Evolutionary conservation across 2,797 vertebrate species (phyloP).

Genomic region (Crocodylus rhombifer): DNA sequence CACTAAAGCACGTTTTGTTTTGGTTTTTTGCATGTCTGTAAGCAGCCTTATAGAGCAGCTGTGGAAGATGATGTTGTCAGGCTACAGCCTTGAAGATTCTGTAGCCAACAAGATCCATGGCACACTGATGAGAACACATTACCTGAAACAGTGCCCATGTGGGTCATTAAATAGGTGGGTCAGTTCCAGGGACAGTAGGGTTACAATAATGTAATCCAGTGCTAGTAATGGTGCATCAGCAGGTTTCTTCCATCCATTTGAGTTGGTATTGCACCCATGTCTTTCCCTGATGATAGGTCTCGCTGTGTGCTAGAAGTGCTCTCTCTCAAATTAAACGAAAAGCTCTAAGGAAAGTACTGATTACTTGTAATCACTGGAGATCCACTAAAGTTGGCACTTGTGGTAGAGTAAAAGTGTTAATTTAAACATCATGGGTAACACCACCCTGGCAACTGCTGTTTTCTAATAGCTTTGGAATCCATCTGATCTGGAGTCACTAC

Average conservation of each 20-base stretch:
- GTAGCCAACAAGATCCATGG: too few species aligned
- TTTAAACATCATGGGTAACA: neutral
- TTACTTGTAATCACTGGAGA: neutral
- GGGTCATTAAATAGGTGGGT: accelerated
- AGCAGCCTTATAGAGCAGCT: too few species aligned
- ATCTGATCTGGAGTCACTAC: neutral
- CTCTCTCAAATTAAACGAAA: neutral
- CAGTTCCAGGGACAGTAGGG: accelerated
- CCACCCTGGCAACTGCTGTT: neutral
- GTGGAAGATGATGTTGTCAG: too few species aligned
- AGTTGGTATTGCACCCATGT: neutral
- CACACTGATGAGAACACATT: neutral
- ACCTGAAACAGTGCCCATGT: neutral
- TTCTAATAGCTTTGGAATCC: neutral
- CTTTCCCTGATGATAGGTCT: neutral
- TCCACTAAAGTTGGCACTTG: accelerated
- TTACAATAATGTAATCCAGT: neutral
- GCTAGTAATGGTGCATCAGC: accelerated
- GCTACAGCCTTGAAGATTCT: too few species aligned
- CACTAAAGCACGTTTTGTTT: too few species aligned
- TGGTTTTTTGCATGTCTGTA: too few species aligned
- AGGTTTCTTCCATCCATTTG: accelerated
- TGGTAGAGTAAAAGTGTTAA: neutral
- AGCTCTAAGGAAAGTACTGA: neutral
- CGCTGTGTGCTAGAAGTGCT: neutral